phyloP scores from a whole-genome alignment of 2,113 vertebrate species.

The Camelus dromedarius region DNA sequence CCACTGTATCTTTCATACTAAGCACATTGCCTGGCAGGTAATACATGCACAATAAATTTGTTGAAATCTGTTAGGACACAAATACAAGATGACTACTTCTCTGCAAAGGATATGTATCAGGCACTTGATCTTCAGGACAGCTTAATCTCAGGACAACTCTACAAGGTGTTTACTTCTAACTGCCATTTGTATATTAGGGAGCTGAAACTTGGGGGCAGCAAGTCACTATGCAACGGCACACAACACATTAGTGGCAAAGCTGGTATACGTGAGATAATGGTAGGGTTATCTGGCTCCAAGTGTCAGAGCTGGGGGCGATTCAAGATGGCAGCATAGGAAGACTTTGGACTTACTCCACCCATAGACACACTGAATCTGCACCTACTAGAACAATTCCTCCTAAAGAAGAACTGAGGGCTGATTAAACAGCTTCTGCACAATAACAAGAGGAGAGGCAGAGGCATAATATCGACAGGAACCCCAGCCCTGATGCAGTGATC shows the following conservation, averaged over 20 bases:
- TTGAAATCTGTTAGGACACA: neutral
- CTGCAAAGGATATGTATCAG: neutral
- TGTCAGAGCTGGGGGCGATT: neutral
- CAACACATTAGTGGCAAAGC: neutral
- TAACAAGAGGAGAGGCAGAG: neutral
- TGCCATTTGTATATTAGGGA: neutral
- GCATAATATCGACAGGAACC: neutral
- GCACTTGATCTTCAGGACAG: neutral
- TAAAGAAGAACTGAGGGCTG: neutral
- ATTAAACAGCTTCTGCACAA: neutral
- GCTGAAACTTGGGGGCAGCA: neutral
- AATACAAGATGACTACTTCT: neutral
- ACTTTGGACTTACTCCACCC: neutral
- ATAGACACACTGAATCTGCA: neutral
- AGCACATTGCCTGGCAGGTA: neutral
- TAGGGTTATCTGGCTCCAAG: neutral
- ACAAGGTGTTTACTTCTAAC: conserved; percentile 1
- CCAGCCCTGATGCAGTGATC: neutral
- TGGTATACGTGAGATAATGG: neutral
- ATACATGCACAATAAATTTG: neutral
- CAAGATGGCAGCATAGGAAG: neutral
- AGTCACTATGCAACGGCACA: neutral
- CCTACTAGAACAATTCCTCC: neutral
- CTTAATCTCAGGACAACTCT: neutral
- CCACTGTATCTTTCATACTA: neutral